Conservation (phyloP, 2,113 vertebrate genomes). For the Prolemur simus region DNA sequence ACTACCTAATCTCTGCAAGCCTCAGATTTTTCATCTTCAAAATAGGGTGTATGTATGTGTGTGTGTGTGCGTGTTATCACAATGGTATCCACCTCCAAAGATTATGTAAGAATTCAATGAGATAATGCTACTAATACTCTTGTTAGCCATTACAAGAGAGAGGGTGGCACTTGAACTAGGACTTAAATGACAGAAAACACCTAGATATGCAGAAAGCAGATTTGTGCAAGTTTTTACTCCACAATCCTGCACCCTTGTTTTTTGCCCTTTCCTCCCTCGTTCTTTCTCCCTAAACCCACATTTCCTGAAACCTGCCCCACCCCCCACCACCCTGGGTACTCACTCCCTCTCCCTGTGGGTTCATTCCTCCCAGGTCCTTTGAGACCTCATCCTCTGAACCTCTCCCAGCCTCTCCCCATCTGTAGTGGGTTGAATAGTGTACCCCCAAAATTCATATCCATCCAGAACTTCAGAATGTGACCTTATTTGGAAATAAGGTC, state of each 20-base stretch:
- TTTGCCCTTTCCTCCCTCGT: background rate
- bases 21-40: background rate
- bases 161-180: background rate
- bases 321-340: rapidly evolving
- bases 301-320: background rate
- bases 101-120: background rate
- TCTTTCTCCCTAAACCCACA: background rate
- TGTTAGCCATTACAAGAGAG: background rate
- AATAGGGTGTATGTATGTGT: background rate
- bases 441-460: background rate
- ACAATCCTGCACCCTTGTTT: background rate
- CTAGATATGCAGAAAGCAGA: background rate
- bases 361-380: background rate
- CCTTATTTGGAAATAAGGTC: background rate
- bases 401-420: background rate
- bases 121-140: background rate
- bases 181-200: background rate
- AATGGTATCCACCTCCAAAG: background rate
- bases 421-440: background rate
- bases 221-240: background rate
- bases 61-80: background rate
- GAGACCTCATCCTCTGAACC: background rate
- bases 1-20: background rate
- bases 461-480: background rate
- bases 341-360: background rate